Conservation (phyloP, 2,797 vertebrate species). For the Squalus acanthias region DNA sequence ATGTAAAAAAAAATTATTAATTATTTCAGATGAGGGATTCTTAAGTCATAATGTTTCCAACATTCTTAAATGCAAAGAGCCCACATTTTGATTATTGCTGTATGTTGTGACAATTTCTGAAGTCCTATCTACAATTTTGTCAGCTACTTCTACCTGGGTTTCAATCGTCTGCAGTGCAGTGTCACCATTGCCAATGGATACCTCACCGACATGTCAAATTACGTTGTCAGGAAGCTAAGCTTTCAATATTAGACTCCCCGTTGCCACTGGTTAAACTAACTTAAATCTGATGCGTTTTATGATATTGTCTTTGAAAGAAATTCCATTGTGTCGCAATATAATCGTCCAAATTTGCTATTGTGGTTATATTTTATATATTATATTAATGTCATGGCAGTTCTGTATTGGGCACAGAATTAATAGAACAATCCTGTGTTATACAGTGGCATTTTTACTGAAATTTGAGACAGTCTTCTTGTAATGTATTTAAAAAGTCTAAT, state of each 20-base stretch:
- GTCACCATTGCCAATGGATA: conserved; percentile 24
- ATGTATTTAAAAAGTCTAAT: conserved; percentile 37
- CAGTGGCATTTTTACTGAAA: conserved; percentile 23
- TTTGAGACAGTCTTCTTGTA: conserved; percentile 32
- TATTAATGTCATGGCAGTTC: conserved; percentile 31
- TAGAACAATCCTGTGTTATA: conserved; percentile 15
- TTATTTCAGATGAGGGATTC: background rate
- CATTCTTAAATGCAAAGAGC: background rate
- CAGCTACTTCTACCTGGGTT: conserved; percentile 20
- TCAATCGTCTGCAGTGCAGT: conserved; percentile 1
- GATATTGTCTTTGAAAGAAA: conserved; percentile 35
- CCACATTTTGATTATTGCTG: background rate
- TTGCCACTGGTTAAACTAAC: background rate
- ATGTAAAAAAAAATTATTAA: background rate
- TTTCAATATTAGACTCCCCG: background rate
- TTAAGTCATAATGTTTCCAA: background rate
- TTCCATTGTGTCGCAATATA: conserved; percentile 34
- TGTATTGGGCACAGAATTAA: conserved; percentile 31
- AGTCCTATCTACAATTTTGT: conserved; percentile 3
- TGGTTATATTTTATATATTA: conserved; percentile 34
- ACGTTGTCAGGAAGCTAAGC: background rate
- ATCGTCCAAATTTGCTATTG: conserved; percentile 29
- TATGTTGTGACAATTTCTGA: background rate
- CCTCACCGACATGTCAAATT: conserved; percentile 25
- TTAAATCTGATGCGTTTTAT: conserved; percentile 22